phyloP scores from a whole-genome alignment of 1,140 invertebrate genomes.

The Globodera rostochiensis region DNA sequence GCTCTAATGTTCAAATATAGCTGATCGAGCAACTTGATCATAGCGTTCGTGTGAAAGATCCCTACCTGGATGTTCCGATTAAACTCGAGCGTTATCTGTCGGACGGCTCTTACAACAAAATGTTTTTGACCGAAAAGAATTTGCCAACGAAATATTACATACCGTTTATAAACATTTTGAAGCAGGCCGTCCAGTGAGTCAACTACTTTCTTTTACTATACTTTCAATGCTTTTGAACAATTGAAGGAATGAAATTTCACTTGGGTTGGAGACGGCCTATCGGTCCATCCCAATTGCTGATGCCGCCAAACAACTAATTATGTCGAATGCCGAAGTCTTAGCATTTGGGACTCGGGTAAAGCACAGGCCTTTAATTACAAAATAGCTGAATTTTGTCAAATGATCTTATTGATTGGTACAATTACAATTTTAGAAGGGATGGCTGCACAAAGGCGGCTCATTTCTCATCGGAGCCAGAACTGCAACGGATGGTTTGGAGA shows the following conservation, averaged over 20 bases:
- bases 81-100: neutral
- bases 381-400: neutral
- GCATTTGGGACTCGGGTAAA: neutral
- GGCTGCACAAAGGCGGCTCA: neutral
- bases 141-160: neutral
- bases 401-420: neutral
- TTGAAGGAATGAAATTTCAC: neutral
- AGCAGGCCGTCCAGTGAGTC: conserved; percentile 7
- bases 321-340: neutral
- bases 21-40: conserved; percentile 4
- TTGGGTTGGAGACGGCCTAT: neutral
- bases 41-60: neutral
- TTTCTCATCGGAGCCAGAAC: neutral
- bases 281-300: neutral
- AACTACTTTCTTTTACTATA: neutral
- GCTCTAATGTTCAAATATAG: neutral
- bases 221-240: neutral
- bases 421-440: neutral
- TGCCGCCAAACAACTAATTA: neutral
- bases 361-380: neutral
- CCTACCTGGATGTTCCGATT: neutral
- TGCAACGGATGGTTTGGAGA: neutral
- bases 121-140: neutral
- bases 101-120: conserved; percentile 7
- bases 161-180: conserved; percentile 9